Evolutionary conservation across 2,113 vertebrate genomes (phyloP), one percentile per base, ranked within the genome.

Genomic region (Cheilinus undulatus): DNA sequence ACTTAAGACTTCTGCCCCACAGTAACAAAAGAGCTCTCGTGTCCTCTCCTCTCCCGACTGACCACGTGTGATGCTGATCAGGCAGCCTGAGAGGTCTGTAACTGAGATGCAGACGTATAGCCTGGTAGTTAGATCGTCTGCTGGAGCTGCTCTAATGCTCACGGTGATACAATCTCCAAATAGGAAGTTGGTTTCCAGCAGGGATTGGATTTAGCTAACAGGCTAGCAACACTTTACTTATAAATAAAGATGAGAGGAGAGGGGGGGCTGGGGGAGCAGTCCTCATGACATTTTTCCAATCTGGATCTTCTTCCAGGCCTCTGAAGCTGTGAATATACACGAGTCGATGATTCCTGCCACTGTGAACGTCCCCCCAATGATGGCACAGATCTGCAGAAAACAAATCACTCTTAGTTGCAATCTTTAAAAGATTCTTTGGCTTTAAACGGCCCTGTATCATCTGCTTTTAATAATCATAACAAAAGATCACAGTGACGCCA

Each of bases 271-370:
- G 23, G 56, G 51, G 70, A 58, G 64, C 38, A 0, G 54, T 38
- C 69, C 86, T 95, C 94, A 95, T 62, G 94, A 95, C 94, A 99
- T 97, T 91, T 99, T 99, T 40, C 98, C 98, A 23, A 99, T 93
- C 84, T 99, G 98, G 88, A 99, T 97, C 93, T 99, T 99, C 94
- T 98, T 99, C 97, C 97, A 99, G 83, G 97, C 97, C 83, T 99
- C 98, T 0, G 98, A 99, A 42, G 98, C 98, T 1, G 97, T 99
- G 85, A 99, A 99, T 92, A 99, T 98, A 84, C 96, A 98, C 23
- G 98, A 99, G 91, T 99, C 98, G 0, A 99, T 96, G 84, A 99
- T 99, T 70, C 98, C 98, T 0, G 98, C 98, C 0, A 99, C 98
- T 1, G 98, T 99, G 88, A 99, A 99, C 0, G 98, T 98, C 83